Conservation (phyloP, 1,140 invertebrate genomes). For the Periplaneta americana region DNA sequence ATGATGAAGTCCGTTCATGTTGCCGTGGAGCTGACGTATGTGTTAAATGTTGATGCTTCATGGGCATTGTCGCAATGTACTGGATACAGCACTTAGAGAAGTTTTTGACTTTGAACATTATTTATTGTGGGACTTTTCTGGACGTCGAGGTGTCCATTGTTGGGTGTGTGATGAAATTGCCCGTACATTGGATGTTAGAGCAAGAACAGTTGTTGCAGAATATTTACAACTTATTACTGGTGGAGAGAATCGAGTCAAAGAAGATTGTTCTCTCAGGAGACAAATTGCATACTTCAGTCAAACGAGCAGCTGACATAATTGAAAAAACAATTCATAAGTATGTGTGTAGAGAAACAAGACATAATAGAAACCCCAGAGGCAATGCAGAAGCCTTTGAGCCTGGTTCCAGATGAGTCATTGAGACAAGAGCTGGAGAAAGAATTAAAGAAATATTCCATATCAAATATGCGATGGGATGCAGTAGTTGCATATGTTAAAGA, state of each 20-base stretch:
- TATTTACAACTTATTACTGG: slow-evolving; percentile 80
- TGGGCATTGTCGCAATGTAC: slow-evolving; percentile 87
- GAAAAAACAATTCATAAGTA: slow-evolving; percentile 61
- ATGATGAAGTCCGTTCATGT: slow-evolving; percentile 93
- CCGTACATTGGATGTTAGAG: slow-evolving; percentile 59
- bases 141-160: slow-evolving; percentile 93
- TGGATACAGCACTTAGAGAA: slow-evolving; percentile 80
- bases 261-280: slow-evolving; percentile 64
- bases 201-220: slow-evolving; percentile 69
- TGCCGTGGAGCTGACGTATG: slow-evolving; percentile 87
- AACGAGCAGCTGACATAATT: slow-evolving; percentile 56
- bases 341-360: slow-evolving; percentile 69
- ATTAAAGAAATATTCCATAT: slow-evolving; percentile 34
- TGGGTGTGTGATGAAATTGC: slow-evolving; percentile 92
- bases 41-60: slow-evolving; percentile 95
- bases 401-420: slow-evolving; percentile 65
- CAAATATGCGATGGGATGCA: slow-evolving; percentile 52
- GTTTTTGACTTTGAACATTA: slow-evolving; percentile 92
- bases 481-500: slow-evolving; percentile 38
- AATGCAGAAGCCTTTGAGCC: slow-evolving; percentile 56
- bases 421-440: slow-evolving; percentile 44
- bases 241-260: slow-evolving; percentile 68
- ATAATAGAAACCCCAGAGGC: slow-evolving; percentile 62
- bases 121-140: slow-evolving; percentile 97
- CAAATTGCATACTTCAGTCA: slow-evolving; percentile 72